Evolutionary conservation across 2,113 vertebrate genomes (phyloP), one percentile per base, ranked within the genome.

Genomic region (Aleadryas rufinucha): DNA sequence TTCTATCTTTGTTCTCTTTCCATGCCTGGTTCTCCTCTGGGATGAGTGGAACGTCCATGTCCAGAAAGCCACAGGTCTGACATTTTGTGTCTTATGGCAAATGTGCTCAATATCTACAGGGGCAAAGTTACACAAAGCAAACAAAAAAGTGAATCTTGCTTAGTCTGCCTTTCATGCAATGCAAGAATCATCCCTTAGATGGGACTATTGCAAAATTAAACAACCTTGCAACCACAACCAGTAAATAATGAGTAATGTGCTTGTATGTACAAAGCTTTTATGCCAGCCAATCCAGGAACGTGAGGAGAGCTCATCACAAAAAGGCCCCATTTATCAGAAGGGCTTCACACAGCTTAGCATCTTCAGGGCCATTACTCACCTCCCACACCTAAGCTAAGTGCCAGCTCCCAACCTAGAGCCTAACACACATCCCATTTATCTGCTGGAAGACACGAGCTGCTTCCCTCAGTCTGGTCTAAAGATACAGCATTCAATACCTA

Each of bases 191-290:
- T 94, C 97, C 97, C 95, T 96, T 95, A 97, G 97, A 95, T 97
- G 97, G 97, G 93, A 96, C 97, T 97, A 44, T 97, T 97, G 93
- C 95, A 95, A 83, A 97, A 95, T 96, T 83, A 97, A 97, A 97
- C 89, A 31, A 87, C 83, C 54, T 92, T 85, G 39, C 66, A 84
- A 49, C 56, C 57, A 53, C 12, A 5, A 84, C 57, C 80, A 90
- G 94, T 92, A 95, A 95, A 92, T 79, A 94, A 88, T 80, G 92
- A 97, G 74, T 85, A 92, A 96, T 81, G 68, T 94, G 76, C 75
- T 59, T 72, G 75, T 54, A 41, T 81, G 63, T 17, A 94, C 84
- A 89, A 93, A 91, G 92, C 65, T 97, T 93, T 95, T 90, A 95
- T 35, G 83, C 52, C 87, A 81, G 59, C 74, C 69, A 50, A 69